phyloP scores from a whole-genome alignment of 2,113 vertebrate genomes.

The Brachirus orientalis region DNA sequence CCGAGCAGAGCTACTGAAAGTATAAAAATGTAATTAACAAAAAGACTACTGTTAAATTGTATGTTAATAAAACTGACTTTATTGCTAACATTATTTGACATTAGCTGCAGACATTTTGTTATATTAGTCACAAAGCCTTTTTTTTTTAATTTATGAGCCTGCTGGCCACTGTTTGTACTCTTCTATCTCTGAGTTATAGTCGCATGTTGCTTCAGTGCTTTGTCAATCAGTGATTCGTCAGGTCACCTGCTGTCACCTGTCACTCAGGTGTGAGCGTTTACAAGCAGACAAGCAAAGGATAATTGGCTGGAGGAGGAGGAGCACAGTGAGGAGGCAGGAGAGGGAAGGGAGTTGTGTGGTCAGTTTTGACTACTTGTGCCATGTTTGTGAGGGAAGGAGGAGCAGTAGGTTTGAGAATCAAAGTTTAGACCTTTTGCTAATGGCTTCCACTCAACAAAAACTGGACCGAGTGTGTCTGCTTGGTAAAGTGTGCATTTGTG shows the following conservation, averaged over 20 bases:
- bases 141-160: too few species aligned
- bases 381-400: conserved; percentile 36
- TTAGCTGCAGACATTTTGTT: too few species aligned
- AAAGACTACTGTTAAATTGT: too few species aligned
- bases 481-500: conserved; percentile 1
- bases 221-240: conserved; percentile 2
- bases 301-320: conserved; percentile 10
- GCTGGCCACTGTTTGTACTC: background rate
- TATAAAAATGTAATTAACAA: too few species aligned
- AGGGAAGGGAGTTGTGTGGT: conserved; percentile 1
- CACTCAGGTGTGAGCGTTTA: conserved; percentile 41
- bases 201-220: background rate
- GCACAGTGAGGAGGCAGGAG: conserved; percentile 8
- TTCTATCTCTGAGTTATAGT: background rate
- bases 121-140: too few species aligned
- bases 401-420: conserved; percentile 26
- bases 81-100: too few species aligned
- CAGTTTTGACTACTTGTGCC: conserved; percentile 12
- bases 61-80: too few species aligned
- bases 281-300: conserved; percentile 39
- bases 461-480: conserved; percentile 15
- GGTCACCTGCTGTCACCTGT: conserved; percentile 47
- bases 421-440: conserved; percentile 37
- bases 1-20: too few species aligned
- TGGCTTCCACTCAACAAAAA: conserved; percentile 24